Evolutionary conservation across 2,888 invertebrate species (phyloP).

Genomic region (Merodon equestris): DNA sequence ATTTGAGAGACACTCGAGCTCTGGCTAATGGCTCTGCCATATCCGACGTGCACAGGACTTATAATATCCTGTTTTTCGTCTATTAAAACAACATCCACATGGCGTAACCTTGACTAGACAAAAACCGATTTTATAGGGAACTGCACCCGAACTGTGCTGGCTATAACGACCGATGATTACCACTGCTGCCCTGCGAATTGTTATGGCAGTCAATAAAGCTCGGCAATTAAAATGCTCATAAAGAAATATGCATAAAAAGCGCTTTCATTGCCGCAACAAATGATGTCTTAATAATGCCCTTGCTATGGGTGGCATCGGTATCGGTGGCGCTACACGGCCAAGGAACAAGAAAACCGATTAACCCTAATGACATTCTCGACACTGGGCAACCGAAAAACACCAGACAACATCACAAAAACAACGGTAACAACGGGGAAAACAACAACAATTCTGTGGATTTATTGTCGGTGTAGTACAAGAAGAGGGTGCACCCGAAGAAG

Average conservation of each 20-base stretch:
- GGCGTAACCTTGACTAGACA: too few relatives aligned
- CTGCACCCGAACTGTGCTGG: conserved; percentile 34
- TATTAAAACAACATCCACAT: too few relatives aligned
- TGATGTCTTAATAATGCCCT: conserved; percentile 62
- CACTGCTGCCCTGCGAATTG: conserved; percentile 21
- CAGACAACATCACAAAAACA: not conserved
- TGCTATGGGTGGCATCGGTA: not conserved
- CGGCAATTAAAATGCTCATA: conserved; percentile 59
- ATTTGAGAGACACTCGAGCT: too few relatives aligned
- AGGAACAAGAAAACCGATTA: conserved; percentile 65
- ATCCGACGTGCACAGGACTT: too few relatives aligned
- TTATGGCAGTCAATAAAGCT: conserved; percentile 55
- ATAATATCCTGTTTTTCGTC: too few relatives aligned
- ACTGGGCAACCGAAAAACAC: conserved; percentile 21
- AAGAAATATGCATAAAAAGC: conserved; percentile 60
- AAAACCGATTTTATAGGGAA: too few relatives aligned
- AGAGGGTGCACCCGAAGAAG: conserved; percentile 21
- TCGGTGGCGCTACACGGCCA: not conserved
- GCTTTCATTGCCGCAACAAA: conserved; percentile 45
- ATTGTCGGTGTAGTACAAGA: conserved; percentile 41
- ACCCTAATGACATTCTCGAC: conserved; percentile 63
- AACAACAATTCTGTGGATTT: conserved; percentile 47
- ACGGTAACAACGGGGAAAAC: not conserved
- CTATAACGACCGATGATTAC: conserved; percentile 46
- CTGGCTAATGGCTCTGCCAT: too few relatives aligned